Percentiles rank a stretch among this genome's conserved stretches.
phyloP scores from a whole-genome alignment of 2,888 invertebrate species.

The Tortrix viridana region DNA sequence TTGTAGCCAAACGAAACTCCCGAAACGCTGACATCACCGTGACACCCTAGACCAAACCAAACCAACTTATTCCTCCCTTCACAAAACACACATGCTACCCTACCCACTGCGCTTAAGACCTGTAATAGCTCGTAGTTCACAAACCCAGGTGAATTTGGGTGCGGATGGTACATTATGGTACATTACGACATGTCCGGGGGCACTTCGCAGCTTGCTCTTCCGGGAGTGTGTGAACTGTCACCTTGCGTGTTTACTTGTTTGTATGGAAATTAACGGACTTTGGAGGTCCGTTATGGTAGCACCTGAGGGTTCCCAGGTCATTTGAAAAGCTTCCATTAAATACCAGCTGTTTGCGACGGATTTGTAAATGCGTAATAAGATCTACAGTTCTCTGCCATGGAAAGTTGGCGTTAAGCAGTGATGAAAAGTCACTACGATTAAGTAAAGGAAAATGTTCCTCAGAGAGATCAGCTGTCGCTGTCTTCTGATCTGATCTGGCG shows the following conservation, averaged over 20 bases:
- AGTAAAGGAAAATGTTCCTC: too few species aligned
- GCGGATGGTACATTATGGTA: constrained; percentile 37
- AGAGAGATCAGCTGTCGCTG: too few species aligned
- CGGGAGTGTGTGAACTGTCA: constrained; percentile 74
- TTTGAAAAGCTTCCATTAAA: not conserved
- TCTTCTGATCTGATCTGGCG: too few species aligned
- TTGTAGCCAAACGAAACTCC: constrained; percentile 65
- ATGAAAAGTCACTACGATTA: too few species aligned
- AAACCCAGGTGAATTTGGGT: not conserved
- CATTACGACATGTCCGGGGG: constrained; percentile 41
- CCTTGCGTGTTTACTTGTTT: constrained; percentile 61
- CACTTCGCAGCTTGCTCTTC: constrained; percentile 77
- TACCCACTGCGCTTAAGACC: not conserved
- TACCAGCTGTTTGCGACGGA: not conserved
- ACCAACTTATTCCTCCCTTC: constrained; percentile 1
- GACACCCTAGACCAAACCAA: constrained; percentile 48
- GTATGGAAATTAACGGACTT: constrained; percentile 69
- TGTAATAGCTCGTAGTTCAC: not conserved
- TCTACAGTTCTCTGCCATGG: not conserved
- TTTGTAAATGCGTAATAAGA: not conserved
- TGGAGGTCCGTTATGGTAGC: constrained; percentile 42
- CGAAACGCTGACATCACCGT: constrained; percentile 60
- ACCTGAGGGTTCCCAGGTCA: constrained; percentile 35
- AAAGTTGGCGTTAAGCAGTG: too few species aligned
- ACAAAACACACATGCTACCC: not conserved